These are phyloP conservation scores for Pseudomyrmex pallidus DNA, from an alignment of 1,140 invertebrate species.

Conservation along the genomic window DNA sequence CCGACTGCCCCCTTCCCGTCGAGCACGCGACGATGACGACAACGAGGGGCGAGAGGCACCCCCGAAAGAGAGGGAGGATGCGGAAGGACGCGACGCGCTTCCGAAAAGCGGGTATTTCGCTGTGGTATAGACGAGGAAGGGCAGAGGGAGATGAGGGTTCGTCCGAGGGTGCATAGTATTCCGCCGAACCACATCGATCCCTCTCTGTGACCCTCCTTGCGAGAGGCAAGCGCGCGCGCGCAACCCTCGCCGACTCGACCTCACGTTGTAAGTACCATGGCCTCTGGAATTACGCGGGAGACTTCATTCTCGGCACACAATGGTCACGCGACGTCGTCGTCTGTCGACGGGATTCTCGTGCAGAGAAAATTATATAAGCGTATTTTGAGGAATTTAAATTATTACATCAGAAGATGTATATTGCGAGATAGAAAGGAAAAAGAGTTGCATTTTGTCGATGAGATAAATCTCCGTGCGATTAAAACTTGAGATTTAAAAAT, in stretches of 20 bases:
- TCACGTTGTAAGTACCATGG: slow-evolving; percentile 64
- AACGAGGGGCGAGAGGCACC: slow-evolving; percentile 10
- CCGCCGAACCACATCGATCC: slow-evolving; percentile 81
- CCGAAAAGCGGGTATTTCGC: slow-evolving; percentile 73
- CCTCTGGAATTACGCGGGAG: slow-evolving; percentile 77
- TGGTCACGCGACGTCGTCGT: slow-evolving; percentile 70
- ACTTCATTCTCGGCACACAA: slow-evolving; percentile 75
- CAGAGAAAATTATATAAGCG: not conserved
- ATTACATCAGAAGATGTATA: not conserved
- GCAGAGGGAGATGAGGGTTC: slow-evolving; percentile 23
- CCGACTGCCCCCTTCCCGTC: slow-evolving; percentile 71
- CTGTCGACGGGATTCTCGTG: not conserved
- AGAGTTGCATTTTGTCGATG: too few relatives aligned
- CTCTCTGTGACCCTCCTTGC: slow-evolving; percentile 65
- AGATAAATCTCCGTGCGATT: not conserved
- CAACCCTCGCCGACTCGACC: slow-evolving; percentile 74
- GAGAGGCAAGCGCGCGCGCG: slow-evolving; percentile 19
- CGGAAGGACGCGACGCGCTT: slow-evolving; percentile 68
- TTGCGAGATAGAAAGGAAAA: not conserved
- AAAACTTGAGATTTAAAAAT: not conserved
- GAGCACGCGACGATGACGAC: not conserved
- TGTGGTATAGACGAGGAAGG: not conserved
- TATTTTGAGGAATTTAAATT: not conserved
- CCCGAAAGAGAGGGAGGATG: slow-evolving; percentile 31
- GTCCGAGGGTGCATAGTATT: slow-evolving; percentile 67